A percentile compares a stretch with the other conserved stretches of the same genome.
Evolutionary conservation across 2,113 vertebrate species (phyloP).

Genomic region (Lycaon pictus): DNA sequence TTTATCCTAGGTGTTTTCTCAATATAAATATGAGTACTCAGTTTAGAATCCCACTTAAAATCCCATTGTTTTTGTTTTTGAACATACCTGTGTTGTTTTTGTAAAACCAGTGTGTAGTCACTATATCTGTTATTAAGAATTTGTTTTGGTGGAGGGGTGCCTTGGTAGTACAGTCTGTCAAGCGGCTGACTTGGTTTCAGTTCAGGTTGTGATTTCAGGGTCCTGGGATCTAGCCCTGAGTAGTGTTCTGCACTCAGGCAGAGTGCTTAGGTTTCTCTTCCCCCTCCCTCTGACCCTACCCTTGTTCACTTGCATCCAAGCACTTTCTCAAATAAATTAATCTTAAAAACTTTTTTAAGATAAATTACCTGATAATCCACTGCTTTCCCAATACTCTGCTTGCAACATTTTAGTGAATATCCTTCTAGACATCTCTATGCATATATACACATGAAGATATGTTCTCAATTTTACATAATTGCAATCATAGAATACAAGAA

Average conservation of each 20-base stretch:
- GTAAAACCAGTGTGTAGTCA: neutral
- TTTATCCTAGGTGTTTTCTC: neutral
- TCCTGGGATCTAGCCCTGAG: too few species aligned
- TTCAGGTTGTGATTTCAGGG: too few species aligned
- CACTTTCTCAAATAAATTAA: too few species aligned
- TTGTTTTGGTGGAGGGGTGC: neutral
- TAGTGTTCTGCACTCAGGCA: too few species aligned
- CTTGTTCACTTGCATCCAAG: too few species aligned
- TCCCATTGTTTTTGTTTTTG: neutral
- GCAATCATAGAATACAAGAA: neutral
- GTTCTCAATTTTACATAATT: conserved; percentile 8
- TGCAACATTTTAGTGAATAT: neutral
- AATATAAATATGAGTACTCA: neutral
- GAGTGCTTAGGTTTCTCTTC: too few species aligned
- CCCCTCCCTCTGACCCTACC: too few species aligned
- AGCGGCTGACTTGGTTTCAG: too few species aligned
- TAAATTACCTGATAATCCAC: neutral
- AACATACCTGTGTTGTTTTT: neutral
- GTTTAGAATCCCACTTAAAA: neutral
- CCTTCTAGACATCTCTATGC: neutral
- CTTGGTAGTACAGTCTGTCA: too few species aligned
- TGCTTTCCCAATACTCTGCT: neutral
- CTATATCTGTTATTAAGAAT: neutral
- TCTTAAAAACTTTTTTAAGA: neutral
- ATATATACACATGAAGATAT: neutral